Base-by-base conservation (phyloP, 2,888 invertebrate species). In the Campoletis raptor region DNA sequence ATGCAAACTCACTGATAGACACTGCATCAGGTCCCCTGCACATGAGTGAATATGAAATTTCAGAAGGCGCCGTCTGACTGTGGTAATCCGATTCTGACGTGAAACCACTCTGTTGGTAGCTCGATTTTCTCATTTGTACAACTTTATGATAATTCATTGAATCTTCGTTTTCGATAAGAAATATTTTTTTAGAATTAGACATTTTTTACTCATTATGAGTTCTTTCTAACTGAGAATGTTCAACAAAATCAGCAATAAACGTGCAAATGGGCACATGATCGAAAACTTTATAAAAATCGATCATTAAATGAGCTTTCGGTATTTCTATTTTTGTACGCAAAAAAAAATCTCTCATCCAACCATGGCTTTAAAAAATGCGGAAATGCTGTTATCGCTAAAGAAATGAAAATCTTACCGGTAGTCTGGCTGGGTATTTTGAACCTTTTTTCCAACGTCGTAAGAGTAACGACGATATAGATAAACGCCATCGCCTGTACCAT, bases 351-450 rank as follows among this genome's bases (percentile, higher is more conserved):
- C n/a, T n/a, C n/a, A n/a, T n/a, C n/a, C n/a, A n/a, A n/a, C n/a
- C n/a, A n/a, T n/a, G n/a, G n/a, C n/a, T n/a, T n/a, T n/a, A n/a
- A n/a, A n/a, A n/a, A n/a, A n/a, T n/a, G n/a, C n/a, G n/a, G n/a
- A n/a, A n/a, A n/a, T n/a, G n/a, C n/a, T n/a, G n/a, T n/a, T n/a
- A n/a, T n/a, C n/a, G n/a, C n/a, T n/a, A n/a, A n/a, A n/a, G n/a
- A n/a, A 42, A 42, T 42, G 2, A 1, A 36, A 57, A 79, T 57
- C 85, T 94, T 91, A 96, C 96, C 96, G 90, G 96, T 96, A 24
- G 96, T 96, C 92, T 95, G 95, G 90, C 96, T 96, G 57, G 96
- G 96, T 90, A 96, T 96, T 93, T 96, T 96, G 92, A 96, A 96
- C 87, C 96, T 94, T 90, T 96, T 96, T 91, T 96, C 96, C 90